Evolutionary conservation across 1,140 invertebrate species (phyloP).

Genomic region (Neodiprion pinetum): DNA sequence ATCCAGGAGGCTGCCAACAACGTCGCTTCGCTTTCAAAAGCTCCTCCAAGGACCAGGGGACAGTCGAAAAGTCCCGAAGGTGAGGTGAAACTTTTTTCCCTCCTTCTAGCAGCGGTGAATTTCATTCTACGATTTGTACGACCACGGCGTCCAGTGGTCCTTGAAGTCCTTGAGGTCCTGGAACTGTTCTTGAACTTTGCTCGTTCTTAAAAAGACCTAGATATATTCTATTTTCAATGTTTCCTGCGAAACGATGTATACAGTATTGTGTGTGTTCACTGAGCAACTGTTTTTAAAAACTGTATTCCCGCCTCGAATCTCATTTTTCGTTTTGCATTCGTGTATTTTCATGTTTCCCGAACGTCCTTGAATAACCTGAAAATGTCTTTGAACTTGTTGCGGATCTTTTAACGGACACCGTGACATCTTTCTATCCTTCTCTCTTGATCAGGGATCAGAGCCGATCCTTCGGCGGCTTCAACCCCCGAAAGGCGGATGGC

Average conservation of each 20-base stretch:
- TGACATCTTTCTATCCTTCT: neutral
- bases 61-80: constrained; percentile 64
- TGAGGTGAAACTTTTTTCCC: constrained; percentile 28
- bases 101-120: constrained; percentile 1
- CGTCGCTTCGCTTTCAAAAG: constrained; percentile 52
- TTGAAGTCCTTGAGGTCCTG: too few species aligned
- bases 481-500: constrained; percentile 64
- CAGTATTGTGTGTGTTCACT: neutral
- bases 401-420: too few species aligned
- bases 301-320: too few species aligned
- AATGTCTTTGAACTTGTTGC: too few species aligned
- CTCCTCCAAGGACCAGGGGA: constrained; percentile 48
- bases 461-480: constrained; percentile 60
- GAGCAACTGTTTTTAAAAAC: too few species aligned
- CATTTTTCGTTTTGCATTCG: too few species aligned
- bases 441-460: constrained; percentile 37
- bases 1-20: constrained; percentile 64
- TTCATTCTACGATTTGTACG: constrained; percentile 2
- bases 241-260: neutral
- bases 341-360: too few species aligned
- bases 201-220: neutral
- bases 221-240: constrained; percentile 11
- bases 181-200: constrained; percentile 10
- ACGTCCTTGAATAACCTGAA: too few species aligned
- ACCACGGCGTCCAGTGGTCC: too few species aligned